phyloP scores from a whole-genome alignment of 2,888 invertebrate species.

The Calephelis perditalis region DNA sequence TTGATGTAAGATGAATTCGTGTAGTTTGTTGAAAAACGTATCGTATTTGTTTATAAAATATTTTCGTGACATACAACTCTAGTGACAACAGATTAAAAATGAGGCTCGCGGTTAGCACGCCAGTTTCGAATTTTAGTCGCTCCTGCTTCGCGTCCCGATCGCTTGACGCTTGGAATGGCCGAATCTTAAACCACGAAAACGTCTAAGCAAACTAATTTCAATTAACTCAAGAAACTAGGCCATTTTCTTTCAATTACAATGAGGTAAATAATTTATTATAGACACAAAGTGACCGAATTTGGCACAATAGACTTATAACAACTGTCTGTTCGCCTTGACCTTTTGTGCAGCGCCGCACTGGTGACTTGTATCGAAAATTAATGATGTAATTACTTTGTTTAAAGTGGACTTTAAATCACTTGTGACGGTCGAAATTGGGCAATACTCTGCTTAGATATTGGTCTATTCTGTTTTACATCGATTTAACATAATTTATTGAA shows the following conservation, averaged over 20 bases:
- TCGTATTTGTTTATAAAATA: too few species aligned
- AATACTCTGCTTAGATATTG: slow-evolving; percentile 7
- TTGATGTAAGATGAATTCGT: too few species aligned
- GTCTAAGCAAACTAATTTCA: background rate
- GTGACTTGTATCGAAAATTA: slow-evolving; percentile 12
- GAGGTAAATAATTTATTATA: slow-evolving; percentile 4
- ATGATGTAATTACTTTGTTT: slow-evolving; percentile 12
- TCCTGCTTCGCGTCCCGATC: too few species aligned
- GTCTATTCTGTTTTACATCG: background rate
- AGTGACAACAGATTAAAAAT: too few species aligned
- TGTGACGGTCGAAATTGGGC: slow-evolving; percentile 6
- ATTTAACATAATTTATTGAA: too few species aligned
- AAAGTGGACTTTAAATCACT: slow-evolving; percentile 6
- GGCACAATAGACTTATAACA: slow-evolving; percentile 12
- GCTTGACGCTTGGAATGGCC: too few species aligned
- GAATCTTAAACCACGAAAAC: background rate
- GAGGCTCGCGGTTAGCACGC: too few species aligned
- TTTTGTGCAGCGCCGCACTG: slow-evolving; percentile 9
- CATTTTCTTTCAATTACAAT: slow-evolving; percentile 4
- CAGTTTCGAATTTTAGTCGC: too few species aligned
- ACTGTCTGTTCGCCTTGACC: slow-evolving; percentile 11
- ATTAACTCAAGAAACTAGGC: background rate
- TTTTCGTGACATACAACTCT: too few species aligned
- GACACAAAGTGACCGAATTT: slow-evolving; percentile 7
- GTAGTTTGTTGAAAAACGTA: too few species aligned